Evolutionary conservation across 1,140 invertebrate genomes (phyloP).

Genomic region (Drosophila insularis): DNA sequence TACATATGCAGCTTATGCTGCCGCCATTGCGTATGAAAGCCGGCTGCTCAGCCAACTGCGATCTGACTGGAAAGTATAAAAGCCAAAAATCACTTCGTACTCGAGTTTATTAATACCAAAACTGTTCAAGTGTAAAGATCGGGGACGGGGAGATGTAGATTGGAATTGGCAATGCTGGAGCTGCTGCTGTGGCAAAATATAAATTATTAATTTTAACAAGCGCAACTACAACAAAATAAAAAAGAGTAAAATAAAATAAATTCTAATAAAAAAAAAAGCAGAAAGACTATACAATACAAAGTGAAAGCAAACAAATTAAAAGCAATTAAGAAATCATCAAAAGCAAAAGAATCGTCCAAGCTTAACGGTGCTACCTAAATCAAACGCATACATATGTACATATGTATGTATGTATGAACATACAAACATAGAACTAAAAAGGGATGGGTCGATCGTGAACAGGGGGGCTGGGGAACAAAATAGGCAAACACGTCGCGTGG

Average conservation of each 20-base stretch:
- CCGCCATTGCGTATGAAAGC: conserved; percentile 48
- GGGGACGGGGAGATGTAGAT: conserved; percentile 4
- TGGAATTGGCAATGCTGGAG: neutral
- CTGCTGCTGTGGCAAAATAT: conserved; percentile 1
- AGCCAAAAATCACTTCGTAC: conserved; percentile 81
- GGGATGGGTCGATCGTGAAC: too few species aligned
- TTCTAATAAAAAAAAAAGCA: conserved; percentile 29
- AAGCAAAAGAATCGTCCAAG: conserved; percentile 21
- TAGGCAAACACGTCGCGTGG: conserved; percentile 45
- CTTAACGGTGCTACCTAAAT: conserved; percentile 18
- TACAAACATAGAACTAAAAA: neutral
- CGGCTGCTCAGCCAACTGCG: conserved; percentile 29
- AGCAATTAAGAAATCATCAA: conserved; percentile 19
- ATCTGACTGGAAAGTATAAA: conserved; percentile 70
- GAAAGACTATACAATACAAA: conserved; percentile 28
- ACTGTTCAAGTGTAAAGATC: conserved; percentile 80
- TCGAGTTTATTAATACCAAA: conserved; percentile 82
- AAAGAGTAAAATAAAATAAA: conserved; percentile 13
- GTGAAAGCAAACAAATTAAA: conserved; percentile 54
- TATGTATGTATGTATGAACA: too few species aligned
- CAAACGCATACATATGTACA: neutral
- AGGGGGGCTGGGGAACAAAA: neutral
- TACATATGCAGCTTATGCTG: conserved; percentile 37
- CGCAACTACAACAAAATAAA: neutral
- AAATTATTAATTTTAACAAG: neutral